Base-by-base conservation (phyloP, 2,888 invertebrate genomes). In the Galerucella pusilla region DNA sequence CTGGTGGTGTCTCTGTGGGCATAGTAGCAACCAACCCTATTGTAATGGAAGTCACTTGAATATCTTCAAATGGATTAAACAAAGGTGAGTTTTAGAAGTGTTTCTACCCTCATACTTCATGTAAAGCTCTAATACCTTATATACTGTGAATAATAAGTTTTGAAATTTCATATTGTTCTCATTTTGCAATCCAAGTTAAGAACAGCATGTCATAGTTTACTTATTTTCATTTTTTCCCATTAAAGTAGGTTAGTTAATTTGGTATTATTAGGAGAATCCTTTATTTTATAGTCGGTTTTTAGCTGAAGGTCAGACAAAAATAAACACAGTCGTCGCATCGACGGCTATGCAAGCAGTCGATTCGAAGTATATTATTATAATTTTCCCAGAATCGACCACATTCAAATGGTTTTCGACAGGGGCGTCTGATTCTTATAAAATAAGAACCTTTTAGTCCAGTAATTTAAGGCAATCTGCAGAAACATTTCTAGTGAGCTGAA, bases 31-130 rank as follows among this genome's bases (percentile, higher is more conserved):
- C 20, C 57, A 57, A 57, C 57, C 57, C 9, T 57, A 57, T 20
- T 57, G 57, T 57, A 57, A 57, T 57, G 57, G 57, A 57, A 57
- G 57, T 20, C 57, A 57, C 11, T 57, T 57, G 57, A 57, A 57
- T 57, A 57, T 57, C 16, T 57, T 57, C 20, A 57, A 57, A 57
- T 57, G 57, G 57, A 57, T 57, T 9, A 57, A 57, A 16, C 57
- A 57, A 16, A 57, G 57, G 57, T 57, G 57, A 57, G 57, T 57
- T 42, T 49, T 49, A 12, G 14, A 49, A 14, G 49, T 49, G 7
- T 7, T 7, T 42, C 7, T 42, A 42, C 35, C 35, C 35, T 9
- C 7, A 5, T 9, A 42, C 2, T 42, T 7, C 7, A 42, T 7
- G 7, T 9, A 42, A 7, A 42, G 7, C 35, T 42, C 7, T 42